Evolutionary conservation across 2,113 vertebrate genomes (phyloP).

Genomic region (Thoracochromis brauschi): DNA sequence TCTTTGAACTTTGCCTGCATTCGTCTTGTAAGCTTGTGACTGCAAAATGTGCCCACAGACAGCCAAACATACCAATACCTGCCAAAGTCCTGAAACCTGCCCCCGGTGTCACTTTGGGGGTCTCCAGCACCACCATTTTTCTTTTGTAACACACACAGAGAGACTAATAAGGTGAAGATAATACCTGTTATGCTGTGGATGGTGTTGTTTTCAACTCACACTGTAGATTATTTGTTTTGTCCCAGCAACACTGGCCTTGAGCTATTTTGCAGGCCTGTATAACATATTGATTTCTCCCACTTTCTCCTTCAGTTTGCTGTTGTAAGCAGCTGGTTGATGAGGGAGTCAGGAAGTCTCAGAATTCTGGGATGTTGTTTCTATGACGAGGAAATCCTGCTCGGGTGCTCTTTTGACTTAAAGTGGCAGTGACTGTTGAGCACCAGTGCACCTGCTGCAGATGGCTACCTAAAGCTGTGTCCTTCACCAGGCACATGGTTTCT

Average conservation of each 20-base stretch:
- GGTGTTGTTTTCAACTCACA: background rate
- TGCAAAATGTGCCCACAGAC: background rate
- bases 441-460: background rate
- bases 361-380: background rate
- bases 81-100: background rate
- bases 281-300: background rate
- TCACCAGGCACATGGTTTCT: background rate
- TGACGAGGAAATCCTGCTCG: background rate
- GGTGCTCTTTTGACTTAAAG: slow-evolving; percentile 15
- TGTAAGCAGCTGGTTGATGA: background rate
- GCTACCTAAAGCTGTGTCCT: background rate
- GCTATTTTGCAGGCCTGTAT: background rate
- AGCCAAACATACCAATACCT: background rate
- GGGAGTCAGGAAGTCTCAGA: background rate
- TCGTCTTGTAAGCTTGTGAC: background rate
- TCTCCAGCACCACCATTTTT: background rate
- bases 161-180: background rate
- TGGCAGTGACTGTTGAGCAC: background rate
- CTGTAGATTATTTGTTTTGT: background rate
- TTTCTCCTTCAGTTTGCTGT: background rate
- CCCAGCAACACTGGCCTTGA: background rate
- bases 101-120: background rate
- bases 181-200: background rate
- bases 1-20: background rate
- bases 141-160: background rate